Conservation (phyloP, 2,797 vertebrate species). For the Enteromius unitaeniatus region DNA sequence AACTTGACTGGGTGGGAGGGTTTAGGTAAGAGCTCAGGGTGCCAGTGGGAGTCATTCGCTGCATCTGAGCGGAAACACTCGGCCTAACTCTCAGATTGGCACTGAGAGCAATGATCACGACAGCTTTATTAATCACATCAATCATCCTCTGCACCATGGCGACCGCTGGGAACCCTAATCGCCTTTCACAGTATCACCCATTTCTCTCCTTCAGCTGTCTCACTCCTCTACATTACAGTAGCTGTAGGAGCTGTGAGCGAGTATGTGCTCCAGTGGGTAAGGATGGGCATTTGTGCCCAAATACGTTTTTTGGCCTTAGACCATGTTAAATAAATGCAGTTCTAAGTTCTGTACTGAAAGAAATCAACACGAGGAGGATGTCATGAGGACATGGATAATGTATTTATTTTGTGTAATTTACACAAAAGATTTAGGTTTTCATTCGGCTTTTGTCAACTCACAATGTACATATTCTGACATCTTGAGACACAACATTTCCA, state of each 20-base stretch:
- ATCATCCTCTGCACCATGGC: conserved; percentile 75
- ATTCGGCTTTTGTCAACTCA: background rate
- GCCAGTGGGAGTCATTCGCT: conserved; percentile 20
- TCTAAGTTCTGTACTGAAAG: conserved; percentile 16
- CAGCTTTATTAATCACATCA: conserved; percentile 84
- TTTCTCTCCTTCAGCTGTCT: conserved; percentile 71
- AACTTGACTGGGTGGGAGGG: background rate
- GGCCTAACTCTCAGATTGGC: conserved; percentile 64
- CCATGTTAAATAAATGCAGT: conserved; percentile 1
- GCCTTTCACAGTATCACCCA: conserved; percentile 67
- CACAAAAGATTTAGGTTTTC: background rate
- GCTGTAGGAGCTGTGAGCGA: conserved; percentile 59
- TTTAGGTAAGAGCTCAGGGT: conserved; percentile 8
- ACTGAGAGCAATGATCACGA: conserved; percentile 72
- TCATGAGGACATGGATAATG: background rate
- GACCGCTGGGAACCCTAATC: conserved; percentile 75
- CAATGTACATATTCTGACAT: background rate
- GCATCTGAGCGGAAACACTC: conserved; percentile 29
- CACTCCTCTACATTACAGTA: conserved; percentile 64
- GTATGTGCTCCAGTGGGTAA: conserved; percentile 40
- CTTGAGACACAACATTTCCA: background rate
- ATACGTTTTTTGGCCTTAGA: conserved; percentile 6
- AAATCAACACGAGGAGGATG: background rate
- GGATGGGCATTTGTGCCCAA: background rate
- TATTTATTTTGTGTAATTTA: background rate